These are phyloP conservation scores for Perca flavescens DNA, from an alignment of 2,113 vertebrate species.

Conservation along the genomic window DNA sequence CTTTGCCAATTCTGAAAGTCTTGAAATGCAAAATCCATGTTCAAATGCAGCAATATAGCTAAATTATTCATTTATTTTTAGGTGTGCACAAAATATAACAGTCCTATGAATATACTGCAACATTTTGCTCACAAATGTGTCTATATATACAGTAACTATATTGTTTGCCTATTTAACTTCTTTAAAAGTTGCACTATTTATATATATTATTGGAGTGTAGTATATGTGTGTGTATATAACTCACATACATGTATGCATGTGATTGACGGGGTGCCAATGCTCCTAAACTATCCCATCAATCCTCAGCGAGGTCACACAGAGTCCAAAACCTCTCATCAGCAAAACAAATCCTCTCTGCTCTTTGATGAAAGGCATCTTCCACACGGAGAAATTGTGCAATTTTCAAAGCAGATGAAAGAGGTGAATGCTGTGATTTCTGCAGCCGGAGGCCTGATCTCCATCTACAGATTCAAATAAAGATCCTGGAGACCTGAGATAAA, in stretches of 20 bases:
- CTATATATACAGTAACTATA: background rate
- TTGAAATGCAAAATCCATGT: background rate
- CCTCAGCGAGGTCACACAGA: conserved; percentile 8
- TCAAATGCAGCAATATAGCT: background rate
- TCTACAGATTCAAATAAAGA: conserved; percentile 59
- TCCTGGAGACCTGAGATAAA: conserved; percentile 58
- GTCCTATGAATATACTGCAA: background rate
- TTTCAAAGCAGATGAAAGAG: conserved; percentile 62
- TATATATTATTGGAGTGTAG: background rate
- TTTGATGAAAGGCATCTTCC: conserved; percentile 46
- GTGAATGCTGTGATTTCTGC: conserved; percentile 23
- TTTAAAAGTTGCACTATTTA: background rate
- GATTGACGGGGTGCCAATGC: background rate
- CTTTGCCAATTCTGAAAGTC: background rate
- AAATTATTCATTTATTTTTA: background rate
- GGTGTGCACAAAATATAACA: background rate
- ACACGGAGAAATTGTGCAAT: conserved; percentile 4
- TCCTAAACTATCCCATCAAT: background rate
- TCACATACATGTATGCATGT: background rate
- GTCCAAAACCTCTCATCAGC: conserved; percentile 43
- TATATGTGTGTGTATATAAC: background rate
- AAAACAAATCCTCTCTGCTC: conserved; percentile 40
- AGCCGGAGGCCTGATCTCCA: conserved; percentile 51
- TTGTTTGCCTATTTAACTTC: background rate
- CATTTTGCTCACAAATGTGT: background rate